Conservation (phyloP, 2,888 invertebrate genomes). For the Cantharis nigra region DNA sequence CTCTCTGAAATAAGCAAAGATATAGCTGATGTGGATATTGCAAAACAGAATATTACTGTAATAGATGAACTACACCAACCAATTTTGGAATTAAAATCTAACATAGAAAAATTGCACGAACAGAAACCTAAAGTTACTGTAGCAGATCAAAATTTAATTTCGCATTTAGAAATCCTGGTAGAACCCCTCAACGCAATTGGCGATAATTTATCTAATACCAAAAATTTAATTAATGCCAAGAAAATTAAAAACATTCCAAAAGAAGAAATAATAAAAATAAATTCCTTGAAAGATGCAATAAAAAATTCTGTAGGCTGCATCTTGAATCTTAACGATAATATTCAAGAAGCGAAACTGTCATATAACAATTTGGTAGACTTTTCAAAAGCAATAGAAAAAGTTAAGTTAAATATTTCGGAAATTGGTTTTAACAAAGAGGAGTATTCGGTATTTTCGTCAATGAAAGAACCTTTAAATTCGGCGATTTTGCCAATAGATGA, state of each 20-base stretch:
- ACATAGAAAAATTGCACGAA: background rate
- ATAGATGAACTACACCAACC: background rate
- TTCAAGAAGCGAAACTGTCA: background rate
- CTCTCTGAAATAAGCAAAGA: background rate
- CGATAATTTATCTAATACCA: background rate
- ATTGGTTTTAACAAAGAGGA: background rate
- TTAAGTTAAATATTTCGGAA: background rate
- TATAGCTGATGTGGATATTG: background rate
- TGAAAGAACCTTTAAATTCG: background rate
- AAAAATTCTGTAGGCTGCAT: background rate
- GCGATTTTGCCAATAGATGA: background rate
- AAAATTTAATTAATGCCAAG: background rate
- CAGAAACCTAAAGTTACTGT: background rate
- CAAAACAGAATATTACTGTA: background rate
- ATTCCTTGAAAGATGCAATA: background rate
- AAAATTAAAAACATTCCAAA: background rate
- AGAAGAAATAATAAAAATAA: background rate
- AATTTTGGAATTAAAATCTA: background rate
- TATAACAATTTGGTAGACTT: background rate
- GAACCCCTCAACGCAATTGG: background rate
- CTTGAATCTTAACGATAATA: background rate
- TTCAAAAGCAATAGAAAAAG: background rate
- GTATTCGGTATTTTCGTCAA: background rate
- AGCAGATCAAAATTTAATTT: background rate
- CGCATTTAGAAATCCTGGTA: background rate